Evolutionary conservation across 2,888 invertebrate species (phyloP).

Genomic region (Apamea anceps): DNA sequence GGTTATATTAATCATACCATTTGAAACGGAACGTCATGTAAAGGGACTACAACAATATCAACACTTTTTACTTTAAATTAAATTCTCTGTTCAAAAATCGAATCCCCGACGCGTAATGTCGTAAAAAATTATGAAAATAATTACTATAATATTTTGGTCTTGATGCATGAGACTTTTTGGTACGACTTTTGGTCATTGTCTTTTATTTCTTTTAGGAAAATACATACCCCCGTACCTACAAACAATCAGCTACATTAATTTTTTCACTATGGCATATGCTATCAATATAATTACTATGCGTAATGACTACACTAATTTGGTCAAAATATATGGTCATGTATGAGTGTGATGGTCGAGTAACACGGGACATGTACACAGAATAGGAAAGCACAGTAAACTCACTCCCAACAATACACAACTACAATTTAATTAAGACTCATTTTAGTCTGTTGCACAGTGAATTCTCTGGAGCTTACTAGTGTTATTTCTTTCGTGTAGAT

Average conservation of each 20-base stretch:
- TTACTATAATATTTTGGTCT: no score
- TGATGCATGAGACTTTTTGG: no score
- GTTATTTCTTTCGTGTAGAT: background rate
- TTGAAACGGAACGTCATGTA: no score
- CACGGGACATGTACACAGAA: conserved; percentile 2
- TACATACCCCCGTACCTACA: background rate
- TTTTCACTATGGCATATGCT: background rate
- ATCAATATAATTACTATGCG: conserved; percentile 7
- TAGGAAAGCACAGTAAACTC: conserved; percentile 8
- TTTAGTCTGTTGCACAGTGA: background rate
- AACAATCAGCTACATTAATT: background rate
- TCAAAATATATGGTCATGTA: background rate
- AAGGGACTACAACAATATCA: no score
- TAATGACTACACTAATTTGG: background rate
- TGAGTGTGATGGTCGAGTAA: background rate
- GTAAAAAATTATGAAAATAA: no score
- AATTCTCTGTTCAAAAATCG: no score
- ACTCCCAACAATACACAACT: background rate
- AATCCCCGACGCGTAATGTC: no score
- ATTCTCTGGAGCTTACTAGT: background rate
- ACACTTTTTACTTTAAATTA: no score
- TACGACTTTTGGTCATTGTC: no score
- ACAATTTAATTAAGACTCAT: background rate
- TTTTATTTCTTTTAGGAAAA: conserved; percentile 16
- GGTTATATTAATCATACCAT: no score